phyloP scores from a whole-genome alignment of 2,797 vertebrate genomes.

The Glossophaga mutica region DNA sequence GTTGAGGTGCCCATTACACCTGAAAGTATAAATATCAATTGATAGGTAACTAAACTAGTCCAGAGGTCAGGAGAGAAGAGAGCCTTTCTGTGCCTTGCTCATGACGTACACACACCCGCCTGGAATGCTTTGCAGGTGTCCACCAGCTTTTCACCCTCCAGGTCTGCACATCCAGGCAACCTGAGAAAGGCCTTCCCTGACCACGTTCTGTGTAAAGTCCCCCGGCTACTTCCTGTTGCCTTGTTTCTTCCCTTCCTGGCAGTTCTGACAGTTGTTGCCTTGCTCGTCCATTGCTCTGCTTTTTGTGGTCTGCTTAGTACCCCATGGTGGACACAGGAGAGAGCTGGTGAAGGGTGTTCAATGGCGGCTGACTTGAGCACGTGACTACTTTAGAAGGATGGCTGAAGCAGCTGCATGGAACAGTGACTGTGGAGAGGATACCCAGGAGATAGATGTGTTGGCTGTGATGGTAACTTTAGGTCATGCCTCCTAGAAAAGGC shows the following conservation, averaged over 20 bases:
- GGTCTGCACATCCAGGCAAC: background rate
- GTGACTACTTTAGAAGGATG: background rate
- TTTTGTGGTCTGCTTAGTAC: background rate
- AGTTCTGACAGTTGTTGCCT: background rate
- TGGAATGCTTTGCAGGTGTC: background rate
- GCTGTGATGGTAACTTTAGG: background rate
- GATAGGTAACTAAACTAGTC: background rate
- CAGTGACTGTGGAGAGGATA: background rate
- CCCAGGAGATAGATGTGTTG: background rate
- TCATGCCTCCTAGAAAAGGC: background rate
- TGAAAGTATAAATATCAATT: background rate
- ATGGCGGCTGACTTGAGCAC: rapidly evolving
- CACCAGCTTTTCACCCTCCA: background rate
- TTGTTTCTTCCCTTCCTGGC: background rate
- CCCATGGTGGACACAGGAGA: background rate
- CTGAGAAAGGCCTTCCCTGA: background rate
- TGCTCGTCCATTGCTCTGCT: background rate
- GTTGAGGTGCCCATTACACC: background rate
- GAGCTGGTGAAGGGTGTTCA: no score
- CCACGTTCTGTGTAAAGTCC: no score
- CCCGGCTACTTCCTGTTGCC: background rate
- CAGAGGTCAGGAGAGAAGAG: background rate
- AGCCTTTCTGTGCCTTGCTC: background rate
- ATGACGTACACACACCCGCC: rapidly evolving
- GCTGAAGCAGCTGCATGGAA: background rate